Evolutionary conservation across 1,140 invertebrate genomes (phyloP).

Genomic region (Tachypleus tridentatus): DNA sequence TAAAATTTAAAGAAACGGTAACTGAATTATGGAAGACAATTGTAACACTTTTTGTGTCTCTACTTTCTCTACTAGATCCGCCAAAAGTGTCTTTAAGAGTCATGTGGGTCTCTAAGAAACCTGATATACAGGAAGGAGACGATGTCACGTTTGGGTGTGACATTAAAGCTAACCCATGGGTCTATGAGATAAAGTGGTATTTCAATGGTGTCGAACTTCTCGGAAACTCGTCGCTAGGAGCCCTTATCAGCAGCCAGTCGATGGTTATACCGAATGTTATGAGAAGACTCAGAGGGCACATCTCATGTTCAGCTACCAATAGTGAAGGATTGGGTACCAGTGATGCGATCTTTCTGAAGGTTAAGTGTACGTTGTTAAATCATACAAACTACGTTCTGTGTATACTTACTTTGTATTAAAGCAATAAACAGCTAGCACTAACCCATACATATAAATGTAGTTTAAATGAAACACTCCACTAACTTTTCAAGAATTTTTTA

Average conservation of each 20-base stretch:
- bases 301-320: conserved; percentile 79
- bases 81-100: too few relatives aligned
- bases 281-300: conserved; percentile 34
- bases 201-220: conserved; percentile 44
- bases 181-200: conserved; percentile 64
- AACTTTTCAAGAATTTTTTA: too few relatives aligned
- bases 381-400: too few relatives aligned
- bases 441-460: too few relatives aligned
- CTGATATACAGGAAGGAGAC: conserved; percentile 56
- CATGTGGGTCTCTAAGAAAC: too few relatives aligned
- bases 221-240: conserved; percentile 17
- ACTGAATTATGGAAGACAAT: too few relatives aligned
- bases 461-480: too few relatives aligned
- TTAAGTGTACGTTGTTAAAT: conserved; percentile 40
- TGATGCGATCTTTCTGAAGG: conserved; percentile 63
- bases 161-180: conserved; percentile 74
- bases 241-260: conserved; percentile 26
- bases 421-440: too few relatives aligned
- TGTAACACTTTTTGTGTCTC: too few relatives aligned
- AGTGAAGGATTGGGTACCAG: conserved; percentile 78
- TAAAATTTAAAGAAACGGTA: too few relatives aligned
- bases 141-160: conserved; percentile 84
- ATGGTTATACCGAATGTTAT: conserved; percentile 25
- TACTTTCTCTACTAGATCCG: too few relatives aligned
- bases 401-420: too few relatives aligned